Conservation (phyloP, 2,113 vertebrate genomes). For the Prionailurus viverrinus region DNA sequence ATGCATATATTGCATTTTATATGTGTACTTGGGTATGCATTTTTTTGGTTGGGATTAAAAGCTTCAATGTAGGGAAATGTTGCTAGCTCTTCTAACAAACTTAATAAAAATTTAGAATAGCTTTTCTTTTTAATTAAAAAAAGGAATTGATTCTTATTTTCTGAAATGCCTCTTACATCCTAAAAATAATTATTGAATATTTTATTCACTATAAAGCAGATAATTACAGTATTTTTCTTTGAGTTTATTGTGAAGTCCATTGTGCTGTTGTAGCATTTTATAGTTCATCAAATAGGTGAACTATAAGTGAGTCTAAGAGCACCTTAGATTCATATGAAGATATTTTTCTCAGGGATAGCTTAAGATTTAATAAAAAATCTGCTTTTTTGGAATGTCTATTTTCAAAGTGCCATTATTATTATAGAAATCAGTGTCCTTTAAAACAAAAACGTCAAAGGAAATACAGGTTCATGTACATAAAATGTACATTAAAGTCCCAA, state of each 20-base stretch:
- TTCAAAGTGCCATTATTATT: slow-evolving; percentile 57
- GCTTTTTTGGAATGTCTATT: neutral
- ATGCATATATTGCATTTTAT: neutral
- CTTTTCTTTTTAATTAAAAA: slow-evolving; percentile 49
- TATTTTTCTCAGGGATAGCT: slow-evolving; percentile 48
- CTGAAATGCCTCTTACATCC: neutral
- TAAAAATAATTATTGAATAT: neutral
- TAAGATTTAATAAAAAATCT: slow-evolving; percentile 43
- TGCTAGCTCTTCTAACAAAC: neutral
- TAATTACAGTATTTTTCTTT: neutral
- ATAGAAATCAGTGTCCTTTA: slow-evolving; percentile 22
- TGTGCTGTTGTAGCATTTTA: neutral
- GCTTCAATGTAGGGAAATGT: neutral
- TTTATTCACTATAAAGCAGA: slow-evolving; percentile 26
- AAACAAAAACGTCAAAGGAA: slow-evolving; percentile 30
- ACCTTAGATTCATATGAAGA: neutral
- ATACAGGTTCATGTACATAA: neutral
- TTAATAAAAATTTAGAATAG: neutral
- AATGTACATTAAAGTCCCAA: neutral
- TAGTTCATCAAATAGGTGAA: slow-evolving; percentile 17
- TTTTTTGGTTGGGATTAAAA: neutral
- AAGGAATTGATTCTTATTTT: slow-evolving; percentile 18
- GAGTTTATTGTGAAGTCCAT: neutral
- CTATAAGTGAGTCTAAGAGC: neutral
- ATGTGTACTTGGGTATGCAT: neutral